Evolutionary conservation across 1,140 invertebrate genomes (phyloP).

Genomic region (Lineus longissimus): DNA sequence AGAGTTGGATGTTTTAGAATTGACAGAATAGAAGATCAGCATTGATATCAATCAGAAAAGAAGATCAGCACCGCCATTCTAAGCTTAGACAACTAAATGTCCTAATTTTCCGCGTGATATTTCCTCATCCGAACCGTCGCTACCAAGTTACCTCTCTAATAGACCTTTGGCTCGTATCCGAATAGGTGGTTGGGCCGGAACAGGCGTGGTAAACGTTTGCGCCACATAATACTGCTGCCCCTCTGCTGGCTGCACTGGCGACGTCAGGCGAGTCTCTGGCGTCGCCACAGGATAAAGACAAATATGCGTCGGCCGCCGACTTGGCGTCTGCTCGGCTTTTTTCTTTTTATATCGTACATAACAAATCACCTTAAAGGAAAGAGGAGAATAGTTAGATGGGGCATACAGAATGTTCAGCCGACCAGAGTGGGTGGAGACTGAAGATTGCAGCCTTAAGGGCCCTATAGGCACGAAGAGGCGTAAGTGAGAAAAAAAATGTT

Average conservation of each 20-base stretch:
- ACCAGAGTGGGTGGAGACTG: too few species aligned
- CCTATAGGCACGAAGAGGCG: too few species aligned
- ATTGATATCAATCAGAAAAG: background rate
- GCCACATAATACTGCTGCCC: conserved; percentile 28
- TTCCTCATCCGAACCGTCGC: background rate
- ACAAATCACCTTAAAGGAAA: background rate
- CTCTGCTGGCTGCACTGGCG: conserved; percentile 46
- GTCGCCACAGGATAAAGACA: conserved; percentile 42
- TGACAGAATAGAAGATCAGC: background rate
- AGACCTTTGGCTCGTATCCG: conserved; percentile 63
- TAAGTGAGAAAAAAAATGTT: too few species aligned
- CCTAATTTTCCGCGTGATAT: background rate
- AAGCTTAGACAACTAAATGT: background rate
- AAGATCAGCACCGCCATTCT: background rate
- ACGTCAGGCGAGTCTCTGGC: conserved; percentile 43
- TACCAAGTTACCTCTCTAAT: conserved; percentile 46
- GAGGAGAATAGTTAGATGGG: background rate
- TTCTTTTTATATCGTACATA: background rate
- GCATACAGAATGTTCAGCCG: too few species aligned
- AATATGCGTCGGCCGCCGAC: conserved; percentile 12
- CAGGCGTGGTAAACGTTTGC: conserved; percentile 29
- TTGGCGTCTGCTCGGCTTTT: background rate
- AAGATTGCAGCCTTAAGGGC: too few species aligned
- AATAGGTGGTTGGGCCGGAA: conserved; percentile 50
- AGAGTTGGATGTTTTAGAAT: too few species aligned